A percentile compares a stretch with the other conserved stretches of the same genome.
Evolutionary conservation across 1,140 invertebrate species (phyloP).

Genomic region (Callitettix versicolor): DNA sequence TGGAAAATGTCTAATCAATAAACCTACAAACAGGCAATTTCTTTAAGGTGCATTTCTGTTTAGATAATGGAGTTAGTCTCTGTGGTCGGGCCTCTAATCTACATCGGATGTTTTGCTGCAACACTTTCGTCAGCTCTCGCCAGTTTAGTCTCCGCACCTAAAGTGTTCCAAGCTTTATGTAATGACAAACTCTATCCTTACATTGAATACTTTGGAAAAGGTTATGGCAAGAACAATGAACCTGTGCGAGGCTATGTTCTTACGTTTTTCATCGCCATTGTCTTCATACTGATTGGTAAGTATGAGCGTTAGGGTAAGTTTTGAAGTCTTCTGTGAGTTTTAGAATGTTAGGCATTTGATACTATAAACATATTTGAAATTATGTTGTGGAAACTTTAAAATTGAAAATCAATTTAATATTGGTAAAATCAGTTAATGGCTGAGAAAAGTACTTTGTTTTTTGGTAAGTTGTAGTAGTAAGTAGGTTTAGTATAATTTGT

Average conservation of each 20-base stretch:
- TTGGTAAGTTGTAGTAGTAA: too few relatives aligned
- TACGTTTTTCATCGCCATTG: conserved; percentile 80
- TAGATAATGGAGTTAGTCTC: conserved; percentile 89
- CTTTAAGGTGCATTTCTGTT: too few relatives aligned
- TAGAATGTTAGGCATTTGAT: background rate
- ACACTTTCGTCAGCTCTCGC: conserved; percentile 92
- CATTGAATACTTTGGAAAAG: conserved; percentile 83
- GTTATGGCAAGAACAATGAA: conserved; percentile 84
- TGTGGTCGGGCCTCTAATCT: conserved; percentile 83
- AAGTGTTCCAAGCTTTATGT: conserved; percentile 89
- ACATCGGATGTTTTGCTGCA: conserved; percentile 92
- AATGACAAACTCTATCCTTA: conserved; percentile 92
- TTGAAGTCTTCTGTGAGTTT: too few relatives aligned
- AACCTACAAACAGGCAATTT: too few relatives aligned
- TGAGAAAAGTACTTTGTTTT: too few relatives aligned
- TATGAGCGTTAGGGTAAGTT: too few relatives aligned
- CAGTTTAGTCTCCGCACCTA: conserved; percentile 89
- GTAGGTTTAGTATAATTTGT: too few relatives aligned
- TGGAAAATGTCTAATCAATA: too few relatives aligned
- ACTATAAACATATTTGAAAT: background rate
- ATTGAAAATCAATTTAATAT: too few relatives aligned
- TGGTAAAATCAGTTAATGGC: too few relatives aligned
- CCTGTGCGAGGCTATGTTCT: conserved; percentile 85
- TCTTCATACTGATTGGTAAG: conserved; percentile 80
- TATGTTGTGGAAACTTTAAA: too few relatives aligned